These are phyloP conservation scores for Chaunax sp. DNA, from an alignment of 2,797 vertebrate species.

Conservation along the genomic window DNA sequence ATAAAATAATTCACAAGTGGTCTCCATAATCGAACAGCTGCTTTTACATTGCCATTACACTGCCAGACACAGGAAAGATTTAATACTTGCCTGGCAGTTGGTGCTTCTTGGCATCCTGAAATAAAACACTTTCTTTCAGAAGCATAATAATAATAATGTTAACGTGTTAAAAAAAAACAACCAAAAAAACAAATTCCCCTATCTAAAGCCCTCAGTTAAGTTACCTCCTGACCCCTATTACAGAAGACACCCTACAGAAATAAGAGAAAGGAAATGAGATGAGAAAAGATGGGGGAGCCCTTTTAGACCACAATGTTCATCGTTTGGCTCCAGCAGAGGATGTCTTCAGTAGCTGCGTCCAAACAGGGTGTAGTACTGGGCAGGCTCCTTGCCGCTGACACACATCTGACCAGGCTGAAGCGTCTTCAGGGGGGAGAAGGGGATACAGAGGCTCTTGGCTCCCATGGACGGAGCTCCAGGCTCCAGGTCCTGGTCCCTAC, in stretches of 20 bases:
- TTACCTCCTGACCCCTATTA: background rate
- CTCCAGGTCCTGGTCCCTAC: conserved; percentile 97
- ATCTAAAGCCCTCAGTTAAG: conserved; percentile 19
- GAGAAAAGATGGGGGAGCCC: conserved; percentile 43
- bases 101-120: background rate
- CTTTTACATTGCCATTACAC: background rate
- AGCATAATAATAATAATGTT: background rate
- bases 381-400: conserved; percentile 89
- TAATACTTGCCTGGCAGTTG: background rate
- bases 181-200: conserved; percentile 9
- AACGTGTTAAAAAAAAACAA: conserved; percentile 5
- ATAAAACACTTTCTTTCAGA: background rate
- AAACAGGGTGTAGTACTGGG: conserved; percentile 96
- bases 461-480: conserved; percentile 98
- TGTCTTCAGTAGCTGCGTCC: conserved; percentile 92
- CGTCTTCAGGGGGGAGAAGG: conserved; percentile 89
- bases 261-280: conserved; percentile 4
- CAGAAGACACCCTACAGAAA: conserved; percentile 12
- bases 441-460: conserved; percentile 97
- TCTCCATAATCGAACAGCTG: conserved; percentile 4
- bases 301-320: conserved; percentile 35
- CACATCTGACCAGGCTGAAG: conserved; percentile 89
- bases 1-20: conserved; percentile 9
- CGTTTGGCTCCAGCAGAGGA: conserved; percentile 1
- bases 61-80: background rate